Evolutionary conservation across 92 coral and sea anemone species (phyloP), one percentile per base, ranked within the genome.

Genomic region (Pocillopora meandrina): DNA sequence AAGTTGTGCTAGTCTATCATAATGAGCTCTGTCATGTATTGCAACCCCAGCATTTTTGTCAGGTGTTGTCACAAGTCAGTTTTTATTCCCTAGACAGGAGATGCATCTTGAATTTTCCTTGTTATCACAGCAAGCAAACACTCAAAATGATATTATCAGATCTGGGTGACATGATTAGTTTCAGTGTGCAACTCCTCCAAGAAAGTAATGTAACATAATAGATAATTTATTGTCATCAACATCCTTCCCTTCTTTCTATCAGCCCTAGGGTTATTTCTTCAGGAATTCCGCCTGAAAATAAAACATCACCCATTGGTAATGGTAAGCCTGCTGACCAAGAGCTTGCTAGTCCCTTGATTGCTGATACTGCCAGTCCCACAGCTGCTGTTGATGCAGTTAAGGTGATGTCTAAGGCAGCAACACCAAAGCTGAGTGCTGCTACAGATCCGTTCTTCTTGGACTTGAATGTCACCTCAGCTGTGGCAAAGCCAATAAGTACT

Each of bases 401-500:
- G 71, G 58, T 21, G 33, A 1, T 61, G 47, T 2, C 61, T 42
- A 82, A 62, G 59, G 86, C 64, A 17, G 77, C 77, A 61, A 89
- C 93, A 12, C 99, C 99, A 19, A 94, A 92, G 73, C 92, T 96
- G 57, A 90, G 95, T 65, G 87, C 78, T 19, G 92, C 89, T 15
- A 74, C 72, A 60, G 99, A 96, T 83, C 88, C 93, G 16, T 93
- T 96, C 89, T 95, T 95, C 72, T 84, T 92, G 52, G 92, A 91
- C 52, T 88, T 91, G 60, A 92, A 91, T 62, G 92, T 72, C 56
- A 83, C 83, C 31, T 87, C 91, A 65, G 23, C 92, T 16, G 20
- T 88, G 52, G 36, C 82, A 57, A 96, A 85, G 83, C 95, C 90
- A 36, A 66, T 85, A 18, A 83, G 75, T 67, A 92, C 75, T 76